phyloP scores from a whole-genome alignment of 2,888 invertebrate genomes.

The Drosophila villosipedis region DNA sequence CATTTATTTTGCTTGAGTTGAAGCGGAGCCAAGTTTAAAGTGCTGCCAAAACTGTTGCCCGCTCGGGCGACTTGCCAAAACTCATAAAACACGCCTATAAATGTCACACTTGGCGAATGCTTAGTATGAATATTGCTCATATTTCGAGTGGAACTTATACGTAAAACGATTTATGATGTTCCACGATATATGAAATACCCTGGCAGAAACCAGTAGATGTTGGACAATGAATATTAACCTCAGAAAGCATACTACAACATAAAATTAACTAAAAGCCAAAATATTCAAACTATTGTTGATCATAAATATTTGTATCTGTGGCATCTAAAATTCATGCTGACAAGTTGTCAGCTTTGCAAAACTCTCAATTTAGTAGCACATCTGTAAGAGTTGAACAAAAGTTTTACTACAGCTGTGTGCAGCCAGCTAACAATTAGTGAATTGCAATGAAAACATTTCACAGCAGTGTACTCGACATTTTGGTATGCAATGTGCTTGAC shows the following conservation, averaged over 20 bases:
- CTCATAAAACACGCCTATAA: conserved; percentile 34
- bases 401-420: conserved; percentile 19
- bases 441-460: conserved; percentile 50
- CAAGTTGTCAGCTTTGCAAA: conserved; percentile 32
- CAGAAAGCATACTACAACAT: not conserved
- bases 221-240: not conserved
- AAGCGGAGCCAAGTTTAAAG: conserved; percentile 52
- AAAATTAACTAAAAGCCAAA: not conserved
- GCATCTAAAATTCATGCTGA: conserved; percentile 15
- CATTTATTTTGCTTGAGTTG: conserved; percentile 50
- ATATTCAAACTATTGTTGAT: not conserved
- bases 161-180: conserved; percentile 11
- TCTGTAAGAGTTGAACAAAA: conserved; percentile 15
- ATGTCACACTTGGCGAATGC: conserved; percentile 51
- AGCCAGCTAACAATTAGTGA: conserved; percentile 63
- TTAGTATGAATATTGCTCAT: conserved; percentile 27
- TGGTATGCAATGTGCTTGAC: conserved; percentile 2
- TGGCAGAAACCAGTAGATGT: not conserved
- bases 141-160: conserved; percentile 19
- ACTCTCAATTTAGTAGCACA: conserved; percentile 12
- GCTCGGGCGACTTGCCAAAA: conserved; percentile 34
- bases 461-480: conserved; percentile 26
- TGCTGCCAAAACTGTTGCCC: conserved; percentile 59
- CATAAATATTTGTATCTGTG: not conserved
- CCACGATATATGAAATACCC: conserved; percentile 10